Percentiles rank a stretch among this genome's conserved stretches.
Evolutionary conservation across 1,140 invertebrate species (phyloP).

Genomic region (Paralvinella palmiformis): DNA sequence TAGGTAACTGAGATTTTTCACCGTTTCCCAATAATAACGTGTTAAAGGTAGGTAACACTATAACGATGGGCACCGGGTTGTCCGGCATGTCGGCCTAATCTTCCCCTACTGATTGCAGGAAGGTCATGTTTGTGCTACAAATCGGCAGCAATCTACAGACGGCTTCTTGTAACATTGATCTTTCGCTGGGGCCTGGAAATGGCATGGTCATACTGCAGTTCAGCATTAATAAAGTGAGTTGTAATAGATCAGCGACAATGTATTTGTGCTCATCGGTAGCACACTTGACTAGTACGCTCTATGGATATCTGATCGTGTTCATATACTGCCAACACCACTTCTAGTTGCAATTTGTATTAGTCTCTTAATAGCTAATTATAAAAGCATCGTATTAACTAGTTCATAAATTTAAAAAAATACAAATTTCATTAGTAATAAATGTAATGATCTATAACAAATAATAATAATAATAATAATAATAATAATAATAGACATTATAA

Average conservation of each 20-base stretch:
- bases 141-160: conserved; percentile 50
- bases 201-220: conserved; percentile 50
- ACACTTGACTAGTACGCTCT: no score
- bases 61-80: background rate
- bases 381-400: no score
- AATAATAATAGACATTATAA: no score
- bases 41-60: background rate
- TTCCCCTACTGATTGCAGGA: conserved; percentile 33
- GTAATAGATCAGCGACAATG: no score
- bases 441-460: no score
- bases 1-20: background rate
- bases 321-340: no score
- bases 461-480: no score
- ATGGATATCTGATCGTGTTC: no score
- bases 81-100: background rate
- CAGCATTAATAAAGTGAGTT: conserved; percentile 45
- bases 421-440: no score
- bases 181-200: conserved; percentile 31
- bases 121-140: conserved; percentile 53
- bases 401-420: no score
- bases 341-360: background rate
- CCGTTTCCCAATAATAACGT: background rate
- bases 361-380: no score
- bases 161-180: conserved; percentile 46
- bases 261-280: no score